Evolutionary conservation across 2,888 invertebrate genomes (phyloP), one percentile per base, ranked within the genome.

Genomic region (Tridacna crocea): DNA sequence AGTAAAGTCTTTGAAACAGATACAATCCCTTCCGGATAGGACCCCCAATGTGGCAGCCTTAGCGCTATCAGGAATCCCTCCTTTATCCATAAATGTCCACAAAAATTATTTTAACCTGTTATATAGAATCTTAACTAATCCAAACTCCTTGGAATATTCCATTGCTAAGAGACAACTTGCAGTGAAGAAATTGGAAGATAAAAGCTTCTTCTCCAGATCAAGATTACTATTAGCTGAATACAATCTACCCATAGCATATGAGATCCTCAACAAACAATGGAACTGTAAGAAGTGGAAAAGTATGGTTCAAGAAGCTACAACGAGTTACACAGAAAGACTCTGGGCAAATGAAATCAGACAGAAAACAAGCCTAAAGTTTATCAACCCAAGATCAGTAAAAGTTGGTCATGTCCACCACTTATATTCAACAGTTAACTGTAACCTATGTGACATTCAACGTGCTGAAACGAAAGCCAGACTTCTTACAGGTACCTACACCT

Each of bases 131-230:
- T 4, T 63, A 6, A 11, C 19, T 15, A 36, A 24, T 19, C 4
- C 36, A 15, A 13, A 4, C 68, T 36, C 24, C 17, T 12, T 73
- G 22, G 73, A 73, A 60, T 22, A 11, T 27, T 24, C 22, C 24
- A n/a, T 73, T 73, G 73, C 73, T 13, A 36, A 48, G 36, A 73
- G 73, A 60, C 73, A 73, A 55, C 66, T 24, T 4, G 66, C 66
- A 15, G 19, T 19, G 27, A 15, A 66, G 19, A 27, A 26, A 26
- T 13, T 24, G 10, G 27, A 66, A 6, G 17, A 15, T 27, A 66
- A 15, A 26, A 66, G 66, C 36, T 27, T 26, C 17, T 66, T 66
- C 26, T 66, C 66, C 10, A 66, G 26, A 36, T 10, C 19, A 36
- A 26, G 66, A 55, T n/a, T n/a, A n/a, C n/a, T n/a, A n/a, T 51